Percentiles rank a stretch among this genome's conserved stretches.
phyloP scores from a whole-genome alignment of 1,140 invertebrate genomes.

The Cydia fagiglandana region DNA sequence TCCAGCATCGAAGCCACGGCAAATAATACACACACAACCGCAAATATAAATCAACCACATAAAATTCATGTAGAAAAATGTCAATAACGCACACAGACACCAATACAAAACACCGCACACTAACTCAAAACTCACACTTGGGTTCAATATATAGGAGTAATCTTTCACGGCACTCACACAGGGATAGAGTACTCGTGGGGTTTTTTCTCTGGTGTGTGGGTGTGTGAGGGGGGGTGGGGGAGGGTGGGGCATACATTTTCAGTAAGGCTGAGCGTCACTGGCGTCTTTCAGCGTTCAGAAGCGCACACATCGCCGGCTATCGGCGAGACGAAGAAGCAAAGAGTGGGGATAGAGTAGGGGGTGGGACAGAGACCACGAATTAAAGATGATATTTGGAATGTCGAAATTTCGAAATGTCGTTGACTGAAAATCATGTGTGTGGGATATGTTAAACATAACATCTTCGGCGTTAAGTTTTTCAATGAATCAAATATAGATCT shows the following conservation, averaged over 20 bases:
- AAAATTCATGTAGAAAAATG: conserved; percentile 73
- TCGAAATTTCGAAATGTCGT: too few species aligned
- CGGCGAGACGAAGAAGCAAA: conserved; percentile 75
- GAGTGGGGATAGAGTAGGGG: conserved; percentile 53
- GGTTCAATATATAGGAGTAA: conserved; percentile 57
- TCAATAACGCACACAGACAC: conserved; percentile 67
- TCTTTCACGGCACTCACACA: conserved; percentile 62
- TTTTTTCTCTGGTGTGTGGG: conserved; percentile 64
- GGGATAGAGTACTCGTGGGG: conserved; percentile 39
- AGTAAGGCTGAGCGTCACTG: conserved; percentile 71
- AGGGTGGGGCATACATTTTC: conserved; percentile 64
- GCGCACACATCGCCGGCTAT: conserved; percentile 73
- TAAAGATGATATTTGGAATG: too few species aligned
- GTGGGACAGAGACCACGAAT: background rate
- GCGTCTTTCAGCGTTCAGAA: conserved; percentile 74
- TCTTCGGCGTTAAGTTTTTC: too few species aligned
- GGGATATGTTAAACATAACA: too few species aligned
- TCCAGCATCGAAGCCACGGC: conserved; percentile 50
- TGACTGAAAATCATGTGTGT: too few species aligned
- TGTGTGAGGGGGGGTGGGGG: conserved; percentile 42
- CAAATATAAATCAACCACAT: conserved; percentile 55
- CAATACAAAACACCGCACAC: conserved; percentile 55
- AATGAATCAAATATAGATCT: too few species aligned
- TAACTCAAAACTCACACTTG: conserved; percentile 49
- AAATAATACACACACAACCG: conserved; percentile 49